These are phyloP conservation scores for Beris morrisii DNA, from an alignment of 2,888 invertebrate genomes.

Conservation along the genomic window DNA sequence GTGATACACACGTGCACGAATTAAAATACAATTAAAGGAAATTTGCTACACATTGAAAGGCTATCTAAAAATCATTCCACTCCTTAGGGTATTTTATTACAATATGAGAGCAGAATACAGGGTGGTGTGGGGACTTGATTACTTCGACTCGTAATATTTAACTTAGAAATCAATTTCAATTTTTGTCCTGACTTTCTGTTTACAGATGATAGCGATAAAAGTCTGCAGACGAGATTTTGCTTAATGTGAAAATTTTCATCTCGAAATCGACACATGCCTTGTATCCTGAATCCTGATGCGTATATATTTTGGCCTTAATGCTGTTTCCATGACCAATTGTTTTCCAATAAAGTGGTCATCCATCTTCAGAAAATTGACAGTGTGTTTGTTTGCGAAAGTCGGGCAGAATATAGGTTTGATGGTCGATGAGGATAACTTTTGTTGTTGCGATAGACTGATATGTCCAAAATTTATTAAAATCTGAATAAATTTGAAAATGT, in stretches of 20 bases:
- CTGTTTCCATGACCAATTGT: conserved; percentile 52
- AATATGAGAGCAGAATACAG: no score
- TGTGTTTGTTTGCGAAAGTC: conserved; percentile 23
- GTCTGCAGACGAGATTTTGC: not conserved
- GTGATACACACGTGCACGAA: conserved; percentile 36
- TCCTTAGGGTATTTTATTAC: not conserved
- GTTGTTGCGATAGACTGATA: no score
- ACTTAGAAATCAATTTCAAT: conserved; percentile 27
- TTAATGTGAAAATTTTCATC: not conserved
- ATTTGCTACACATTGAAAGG: conserved; percentile 32
- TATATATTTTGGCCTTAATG: conserved; percentile 41
- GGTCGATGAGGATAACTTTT: no score
- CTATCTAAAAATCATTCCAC: not conserved
- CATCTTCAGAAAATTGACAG: conserved; percentile 47
- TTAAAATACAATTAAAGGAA: conserved; percentile 39
- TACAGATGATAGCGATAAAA: not conserved
- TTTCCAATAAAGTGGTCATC: conserved; percentile 54
- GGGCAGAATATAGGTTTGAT: no score
- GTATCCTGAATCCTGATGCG: not conserved
- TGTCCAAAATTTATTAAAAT: no score
- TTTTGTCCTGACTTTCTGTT: conserved; percentile 2
- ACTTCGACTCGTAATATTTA: conserved; percentile 5
- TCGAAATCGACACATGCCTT: not conserved
- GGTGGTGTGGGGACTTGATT: no score
- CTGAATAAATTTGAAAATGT: no score